These are phyloP conservation scores for Ophioninae sp. DNA, from an alignment of 2,888 invertebrate species.

Conservation along the genomic window DNA sequence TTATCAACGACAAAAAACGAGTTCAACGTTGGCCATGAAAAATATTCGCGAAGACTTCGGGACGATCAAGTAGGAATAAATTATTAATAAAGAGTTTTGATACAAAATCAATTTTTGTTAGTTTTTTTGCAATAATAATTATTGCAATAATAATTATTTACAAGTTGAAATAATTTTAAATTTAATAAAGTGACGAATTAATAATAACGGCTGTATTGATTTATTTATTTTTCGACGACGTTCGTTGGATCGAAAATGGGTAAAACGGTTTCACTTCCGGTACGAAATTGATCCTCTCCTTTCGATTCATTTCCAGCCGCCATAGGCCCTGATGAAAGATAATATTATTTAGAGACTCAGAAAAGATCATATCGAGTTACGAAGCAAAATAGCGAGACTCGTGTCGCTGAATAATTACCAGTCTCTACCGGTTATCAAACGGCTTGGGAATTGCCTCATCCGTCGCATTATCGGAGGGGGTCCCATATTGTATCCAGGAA, in stretches of 20 bases:
- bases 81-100: constrained; percentile 1
- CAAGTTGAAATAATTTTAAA: neutral
- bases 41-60: constrained; percentile 6
- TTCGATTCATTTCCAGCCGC: neutral
- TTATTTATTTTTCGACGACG: neutral
- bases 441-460: constrained; percentile 37
- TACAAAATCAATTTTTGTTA: neutral
- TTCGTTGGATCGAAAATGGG: neutral
- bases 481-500: constrained; percentile 38
- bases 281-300: neutral
- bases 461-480: constrained; percentile 28
- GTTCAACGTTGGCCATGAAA: constrained; percentile 25
- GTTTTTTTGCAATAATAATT: neutral
- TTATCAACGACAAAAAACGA: constrained; percentile 27
- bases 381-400: neutral
- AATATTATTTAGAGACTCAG: neutral
- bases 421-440: constrained; percentile 38
- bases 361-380: neutral
- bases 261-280: neutral
- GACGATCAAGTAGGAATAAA: constrained; percentile 3
- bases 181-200: neutral
- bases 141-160: no score
- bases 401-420: constrained; percentile 36
- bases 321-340: neutral
- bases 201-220: neutral